Percentiles rank a stretch among this genome's conserved stretches.
These are phyloP conservation scores for Xestobium rufovillosum DNA, from an alignment of 2,888 invertebrate genomes.

Conservation along the genomic window DNA sequence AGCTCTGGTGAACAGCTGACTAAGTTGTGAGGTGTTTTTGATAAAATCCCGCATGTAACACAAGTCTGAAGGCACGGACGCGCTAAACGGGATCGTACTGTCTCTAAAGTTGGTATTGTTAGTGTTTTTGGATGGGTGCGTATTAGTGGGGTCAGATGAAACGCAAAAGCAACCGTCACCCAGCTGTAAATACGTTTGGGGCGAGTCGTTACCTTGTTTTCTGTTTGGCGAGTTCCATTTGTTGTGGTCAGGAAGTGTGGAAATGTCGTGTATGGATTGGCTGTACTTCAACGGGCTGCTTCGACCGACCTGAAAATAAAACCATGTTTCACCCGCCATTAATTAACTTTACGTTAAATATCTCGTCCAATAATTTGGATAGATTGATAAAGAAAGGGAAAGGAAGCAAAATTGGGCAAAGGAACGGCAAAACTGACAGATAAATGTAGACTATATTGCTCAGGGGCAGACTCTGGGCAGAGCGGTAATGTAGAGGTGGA, in stretches of 20 bases:
- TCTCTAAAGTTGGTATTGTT: constrained; percentile 28
- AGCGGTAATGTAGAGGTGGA: no score
- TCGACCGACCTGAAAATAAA: constrained; percentile 58
- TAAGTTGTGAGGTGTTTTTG: constrained; percentile 34
- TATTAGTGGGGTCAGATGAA: constrained; percentile 6
- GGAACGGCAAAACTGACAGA: no score
- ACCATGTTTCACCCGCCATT: no score
- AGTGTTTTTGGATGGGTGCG: constrained; percentile 29
- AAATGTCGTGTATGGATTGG: constrained; percentile 80
- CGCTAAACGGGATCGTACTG: constrained; percentile 23
- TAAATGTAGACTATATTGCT: no score
- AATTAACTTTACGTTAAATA: no score
- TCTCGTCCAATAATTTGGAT: no score
- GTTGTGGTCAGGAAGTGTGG: constrained; percentile 56
- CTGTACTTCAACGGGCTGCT: constrained; percentile 74
- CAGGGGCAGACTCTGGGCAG: no score
- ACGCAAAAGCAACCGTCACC: neutral
- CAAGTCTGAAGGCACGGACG: constrained; percentile 36
- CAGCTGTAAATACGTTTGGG: constrained; percentile 1
- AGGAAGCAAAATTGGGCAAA: no score
- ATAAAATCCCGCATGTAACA: constrained; percentile 40
- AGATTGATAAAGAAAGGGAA: no score
- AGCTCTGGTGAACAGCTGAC: constrained; percentile 28
- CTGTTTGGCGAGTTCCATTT: constrained; percentile 31
- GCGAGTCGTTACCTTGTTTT: constrained; percentile 29